phyloP scores from a whole-genome alignment of 2,888 invertebrate genomes.

The Troides oblongomaculatus region DNA sequence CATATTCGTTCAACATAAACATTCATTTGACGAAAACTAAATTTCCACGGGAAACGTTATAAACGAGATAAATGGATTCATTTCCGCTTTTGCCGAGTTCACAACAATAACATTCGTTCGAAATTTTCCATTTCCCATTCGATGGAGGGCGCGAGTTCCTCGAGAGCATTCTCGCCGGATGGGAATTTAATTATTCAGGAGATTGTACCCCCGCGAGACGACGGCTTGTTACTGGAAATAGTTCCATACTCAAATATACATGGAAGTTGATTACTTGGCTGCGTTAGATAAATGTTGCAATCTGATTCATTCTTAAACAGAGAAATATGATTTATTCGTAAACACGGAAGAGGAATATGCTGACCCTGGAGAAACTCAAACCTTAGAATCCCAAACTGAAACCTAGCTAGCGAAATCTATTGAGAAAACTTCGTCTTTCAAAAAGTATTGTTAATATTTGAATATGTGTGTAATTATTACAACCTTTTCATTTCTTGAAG shows the following conservation, averaged over 20 bases:
- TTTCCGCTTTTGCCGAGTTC: slow-evolving; percentile 12
- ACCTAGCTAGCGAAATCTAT: too few relatives aligned
- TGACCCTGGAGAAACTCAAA: too few relatives aligned
- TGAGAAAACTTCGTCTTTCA: too few relatives aligned
- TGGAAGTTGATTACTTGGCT: not conserved
- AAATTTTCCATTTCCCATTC: slow-evolving; percentile 21
- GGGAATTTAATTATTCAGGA: slow-evolving; percentile 28
- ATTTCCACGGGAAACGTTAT: not conserved
- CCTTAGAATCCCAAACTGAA: too few relatives aligned
- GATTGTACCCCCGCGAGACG: slow-evolving; percentile 16
- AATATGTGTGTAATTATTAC: too few relatives aligned
- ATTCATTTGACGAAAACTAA: too few relatives aligned
- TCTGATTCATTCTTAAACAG: not conserved
- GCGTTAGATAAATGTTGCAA: not conserved
- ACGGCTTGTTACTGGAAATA: slow-evolving; percentile 7
- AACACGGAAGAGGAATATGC: too few relatives aligned
- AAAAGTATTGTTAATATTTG: too few relatives aligned
- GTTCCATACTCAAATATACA: slow-evolving; percentile 4
- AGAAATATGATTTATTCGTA: too few relatives aligned
- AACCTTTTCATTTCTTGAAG: too few relatives aligned
- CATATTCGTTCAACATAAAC: too few relatives aligned
- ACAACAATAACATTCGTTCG: slow-evolving; percentile 9
- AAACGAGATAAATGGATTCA: not conserved
- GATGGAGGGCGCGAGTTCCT: slow-evolving; percentile 5
- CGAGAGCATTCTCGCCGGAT: slow-evolving; percentile 15